A percentile compares a stretch with the other conserved stretches of the same genome.
Evolutionary conservation across 2,888 invertebrate genomes (phyloP).

Genomic region (Leptura quadrifasciata): DNA sequence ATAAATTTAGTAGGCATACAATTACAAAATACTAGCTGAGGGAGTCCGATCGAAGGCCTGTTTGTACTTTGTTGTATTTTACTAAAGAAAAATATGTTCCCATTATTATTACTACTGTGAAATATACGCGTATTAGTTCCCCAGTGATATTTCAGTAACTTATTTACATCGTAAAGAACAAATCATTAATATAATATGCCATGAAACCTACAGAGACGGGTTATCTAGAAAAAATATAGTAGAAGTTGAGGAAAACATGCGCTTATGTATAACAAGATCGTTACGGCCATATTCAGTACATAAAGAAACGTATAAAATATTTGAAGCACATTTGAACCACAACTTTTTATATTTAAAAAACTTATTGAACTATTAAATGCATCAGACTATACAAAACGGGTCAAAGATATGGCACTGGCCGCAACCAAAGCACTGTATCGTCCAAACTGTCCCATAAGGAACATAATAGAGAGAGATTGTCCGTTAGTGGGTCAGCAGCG

Average conservation of each 20-base stretch:
- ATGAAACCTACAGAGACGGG: neutral
- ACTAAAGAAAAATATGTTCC: no score
- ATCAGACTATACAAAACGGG: conserved; percentile 32
- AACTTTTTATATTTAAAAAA: neutral
- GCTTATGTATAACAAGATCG: neutral
- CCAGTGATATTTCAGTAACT: no score
- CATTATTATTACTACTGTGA: no score
- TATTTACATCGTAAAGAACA: no score
- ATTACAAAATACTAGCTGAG: no score
- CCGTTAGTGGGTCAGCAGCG: conserved; percentile 45
- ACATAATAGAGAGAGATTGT: conserved; percentile 41
- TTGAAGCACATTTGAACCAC: neutral
- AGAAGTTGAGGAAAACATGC: neutral
- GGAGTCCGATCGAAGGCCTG: no score
- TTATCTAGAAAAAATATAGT: neutral
- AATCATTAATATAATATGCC: no score
- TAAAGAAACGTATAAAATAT: neutral
- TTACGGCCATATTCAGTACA: neutral
- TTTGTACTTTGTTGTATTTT: no score
- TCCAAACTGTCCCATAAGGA: conserved; percentile 20
- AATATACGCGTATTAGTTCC: no score
- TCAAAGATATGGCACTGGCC: conserved; percentile 25
- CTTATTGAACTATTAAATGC: conserved; percentile 22
- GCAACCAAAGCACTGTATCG: conserved; percentile 12
- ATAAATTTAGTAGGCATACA: no score